Percentiles rank a stretch among this genome's conserved stretches.
Evolutionary conservation across 2,113 vertebrate species (phyloP).

Genomic region (Passer domesticus): DNA sequence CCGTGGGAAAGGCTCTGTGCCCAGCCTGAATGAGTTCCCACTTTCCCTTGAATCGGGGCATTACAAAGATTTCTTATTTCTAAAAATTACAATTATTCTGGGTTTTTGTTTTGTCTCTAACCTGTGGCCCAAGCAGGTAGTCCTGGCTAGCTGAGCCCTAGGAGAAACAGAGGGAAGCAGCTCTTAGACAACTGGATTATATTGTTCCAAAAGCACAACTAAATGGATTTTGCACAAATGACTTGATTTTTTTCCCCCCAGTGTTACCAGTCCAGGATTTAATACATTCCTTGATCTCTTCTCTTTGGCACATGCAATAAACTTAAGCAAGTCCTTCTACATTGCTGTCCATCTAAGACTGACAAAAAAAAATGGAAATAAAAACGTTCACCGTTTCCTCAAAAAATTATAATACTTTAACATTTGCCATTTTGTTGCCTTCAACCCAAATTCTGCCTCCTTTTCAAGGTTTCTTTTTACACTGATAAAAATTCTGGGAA

Average conservation of each 20-base stretch:
- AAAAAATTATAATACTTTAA: background rate
- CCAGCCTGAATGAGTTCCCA: background rate
- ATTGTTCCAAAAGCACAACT: background rate
- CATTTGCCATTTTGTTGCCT: background rate
- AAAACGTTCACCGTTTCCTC: background rate
- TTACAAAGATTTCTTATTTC: background rate
- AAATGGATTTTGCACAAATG: background rate
- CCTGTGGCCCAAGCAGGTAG: background rate
- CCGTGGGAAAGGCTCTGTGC: background rate
- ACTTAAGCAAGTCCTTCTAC: background rate
- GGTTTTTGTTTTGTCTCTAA: background rate
- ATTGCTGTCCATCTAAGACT: background rate
- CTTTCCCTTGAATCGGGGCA: background rate
- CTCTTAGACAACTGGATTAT: background rate
- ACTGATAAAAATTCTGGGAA: background rate
- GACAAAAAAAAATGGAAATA: background rate
- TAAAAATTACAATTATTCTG: background rate
- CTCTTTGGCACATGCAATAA: background rate
- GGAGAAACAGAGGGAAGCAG: background rate
- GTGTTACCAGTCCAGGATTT: background rate
- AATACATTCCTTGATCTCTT: background rate
- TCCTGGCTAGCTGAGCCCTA: background rate
- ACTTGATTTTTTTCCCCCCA: background rate
- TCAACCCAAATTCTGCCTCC: background rate
- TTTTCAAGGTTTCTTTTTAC: background rate